Evolutionary conservation across 2,888 invertebrate genomes (phyloP), one percentile per base, ranked within the genome.

Genomic region (Heterodera filipjevi): DNA sequence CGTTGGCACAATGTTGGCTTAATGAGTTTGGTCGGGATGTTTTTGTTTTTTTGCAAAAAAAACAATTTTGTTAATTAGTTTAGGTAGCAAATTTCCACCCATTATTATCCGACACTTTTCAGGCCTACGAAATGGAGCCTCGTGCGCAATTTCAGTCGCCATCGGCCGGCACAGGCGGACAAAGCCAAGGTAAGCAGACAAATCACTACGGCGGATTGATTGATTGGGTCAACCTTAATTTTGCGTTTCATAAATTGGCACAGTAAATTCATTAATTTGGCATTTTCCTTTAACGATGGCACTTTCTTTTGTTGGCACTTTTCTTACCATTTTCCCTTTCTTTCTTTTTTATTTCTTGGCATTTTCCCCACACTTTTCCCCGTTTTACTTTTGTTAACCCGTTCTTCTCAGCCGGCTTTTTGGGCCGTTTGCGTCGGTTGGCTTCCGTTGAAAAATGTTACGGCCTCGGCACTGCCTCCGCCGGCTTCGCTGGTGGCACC

Each of bases 361-460:
- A 39, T 39, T 39, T 39, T 39, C 39, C 39, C 39, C 46, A 39
- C 46, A 6, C 16, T 49, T 49, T 72, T 10, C 32, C 32, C 30
- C 30, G 10, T 14, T 49, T 12, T 19, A 14, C 49, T 19, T 49
- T 19, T 16, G 3, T 49, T 49, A 49, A 49, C 49, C 53, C 32
- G 0, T 32, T 8, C 53, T 16, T 39, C 33, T 12, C 46, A 75
- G 76, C 59, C 53, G 66, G 66, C 32, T 76, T 80, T 39, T 71
- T 79, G 74, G 81, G 83, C 71, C 81, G 81, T 35, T 44, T 83
- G 59, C 77, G 83, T 70, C 83, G 87, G 76, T 87, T 86, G 79
- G 78, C 86, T 44, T 86, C 86, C 19, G 80, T 86, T 68, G 87
- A 87, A 79, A 86, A 87, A 30, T 30, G 59, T 22, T 64, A 75